Conservation (phyloP, 2,113 vertebrate genomes). For the Vireo altiloquus region DNA sequence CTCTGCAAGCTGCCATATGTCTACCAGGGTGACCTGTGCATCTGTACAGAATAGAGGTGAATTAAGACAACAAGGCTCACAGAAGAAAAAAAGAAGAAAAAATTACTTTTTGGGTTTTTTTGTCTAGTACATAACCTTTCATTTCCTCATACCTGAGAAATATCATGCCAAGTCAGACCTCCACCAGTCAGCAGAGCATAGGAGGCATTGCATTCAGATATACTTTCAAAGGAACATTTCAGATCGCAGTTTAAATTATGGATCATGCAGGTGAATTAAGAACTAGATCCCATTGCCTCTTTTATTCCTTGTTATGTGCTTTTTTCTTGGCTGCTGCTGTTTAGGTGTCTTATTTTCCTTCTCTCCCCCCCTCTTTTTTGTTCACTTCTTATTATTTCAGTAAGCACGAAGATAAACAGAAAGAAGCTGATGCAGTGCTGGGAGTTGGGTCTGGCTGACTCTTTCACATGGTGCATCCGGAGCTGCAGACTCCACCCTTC, state of each 20-base stretch:
- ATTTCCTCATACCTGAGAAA: neutral
- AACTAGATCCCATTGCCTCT: neutral
- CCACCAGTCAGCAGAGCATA: neutral
- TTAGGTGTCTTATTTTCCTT: neutral
- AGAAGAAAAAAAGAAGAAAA: neutral
- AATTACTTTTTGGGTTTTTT: neutral
- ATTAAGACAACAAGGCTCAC: accelerated
- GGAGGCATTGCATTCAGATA: neutral
- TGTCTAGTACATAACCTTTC: neutral
- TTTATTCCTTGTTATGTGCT: neutral
- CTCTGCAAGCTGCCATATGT: neutral
- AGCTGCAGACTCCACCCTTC: neutral
- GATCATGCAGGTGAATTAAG: neutral
- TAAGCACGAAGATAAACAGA: neutral
- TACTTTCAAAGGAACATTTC: neutral
- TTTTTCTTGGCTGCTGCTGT: neutral
- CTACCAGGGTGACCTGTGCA: neutral
- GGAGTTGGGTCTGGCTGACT: neutral
- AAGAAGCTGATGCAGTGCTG: neutral
- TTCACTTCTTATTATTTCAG: neutral
- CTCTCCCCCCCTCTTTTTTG: accelerated
- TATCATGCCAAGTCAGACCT: neutral
- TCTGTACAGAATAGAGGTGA: neutral
- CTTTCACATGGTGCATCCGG: neutral
- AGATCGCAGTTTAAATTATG: neutral